Evolutionary conservation across 2,888 invertebrate genomes (phyloP).

Genomic region (Nomada hirtipes): DNA sequence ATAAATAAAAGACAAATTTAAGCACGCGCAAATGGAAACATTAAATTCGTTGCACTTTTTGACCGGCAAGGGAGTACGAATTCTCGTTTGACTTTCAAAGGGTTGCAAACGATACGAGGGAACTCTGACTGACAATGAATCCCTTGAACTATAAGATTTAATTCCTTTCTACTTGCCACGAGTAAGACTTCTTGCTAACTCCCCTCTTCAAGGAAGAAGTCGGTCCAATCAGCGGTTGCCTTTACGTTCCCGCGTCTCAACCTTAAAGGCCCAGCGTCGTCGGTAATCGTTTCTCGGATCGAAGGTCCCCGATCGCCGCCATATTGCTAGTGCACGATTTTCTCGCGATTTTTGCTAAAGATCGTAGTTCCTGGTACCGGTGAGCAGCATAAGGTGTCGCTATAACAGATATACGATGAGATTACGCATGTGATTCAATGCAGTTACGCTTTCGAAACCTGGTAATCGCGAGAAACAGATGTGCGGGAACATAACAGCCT

Average conservation of each 20-base stretch:
- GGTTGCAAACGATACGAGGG: neutral
- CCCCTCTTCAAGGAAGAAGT: constrained; percentile 38
- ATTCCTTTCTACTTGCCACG: constrained; percentile 46
- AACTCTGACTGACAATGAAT: neutral
- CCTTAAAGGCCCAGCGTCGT: constrained; percentile 66
- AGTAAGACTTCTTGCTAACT: constrained; percentile 39
- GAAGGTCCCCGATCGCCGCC: constrained; percentile 67
- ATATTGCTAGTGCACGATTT: constrained; percentile 71
- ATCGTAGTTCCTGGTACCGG: constrained; percentile 1
- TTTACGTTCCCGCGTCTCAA: constrained; percentile 58
- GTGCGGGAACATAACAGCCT: neutral
- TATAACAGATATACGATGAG: neutral
- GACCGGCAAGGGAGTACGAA: neutral
- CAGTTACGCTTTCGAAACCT: neutral
- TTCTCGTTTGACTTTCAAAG: neutral
- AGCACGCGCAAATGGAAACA: no score
- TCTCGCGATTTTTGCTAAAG: constrained; percentile 47
- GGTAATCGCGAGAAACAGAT: neutral
- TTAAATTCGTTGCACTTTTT: no score
- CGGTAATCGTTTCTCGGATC: constrained; percentile 65
- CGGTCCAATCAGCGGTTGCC: constrained; percentile 59
- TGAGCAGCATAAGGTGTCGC: neutral
- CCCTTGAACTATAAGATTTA: constrained; percentile 13
- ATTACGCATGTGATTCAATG: neutral
- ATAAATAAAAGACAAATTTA: no score